Evolutionary conservation across 2,113 vertebrate species (phyloP).

Genomic region (Regulus satrapa): DNA sequence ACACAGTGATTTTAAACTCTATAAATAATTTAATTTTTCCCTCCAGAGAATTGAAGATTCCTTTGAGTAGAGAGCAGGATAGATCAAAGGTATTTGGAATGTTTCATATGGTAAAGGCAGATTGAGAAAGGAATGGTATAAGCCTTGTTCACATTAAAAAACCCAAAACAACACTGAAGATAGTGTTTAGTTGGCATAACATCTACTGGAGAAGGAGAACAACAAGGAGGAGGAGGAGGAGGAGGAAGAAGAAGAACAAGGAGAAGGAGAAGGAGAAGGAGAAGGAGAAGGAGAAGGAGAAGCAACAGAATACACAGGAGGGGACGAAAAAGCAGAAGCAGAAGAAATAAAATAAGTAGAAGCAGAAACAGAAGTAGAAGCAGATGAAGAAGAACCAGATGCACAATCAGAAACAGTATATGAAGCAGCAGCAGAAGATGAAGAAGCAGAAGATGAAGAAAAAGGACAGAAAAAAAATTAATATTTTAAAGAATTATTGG

Average conservation of each 20-base stretch:
- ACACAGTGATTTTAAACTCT: background rate
- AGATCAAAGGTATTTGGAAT: background rate
- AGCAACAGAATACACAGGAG: background rate
- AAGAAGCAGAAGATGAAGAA: background rate
- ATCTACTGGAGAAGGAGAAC: background rate
- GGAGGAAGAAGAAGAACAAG: rapidly evolving
- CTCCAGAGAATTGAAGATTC: background rate
- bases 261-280: rapidly evolving
- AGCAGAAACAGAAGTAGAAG: background rate
- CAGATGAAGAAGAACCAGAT: background rate
- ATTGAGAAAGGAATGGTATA: background rate
- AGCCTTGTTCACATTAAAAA: background rate
- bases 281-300: background rate
- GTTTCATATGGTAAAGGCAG: background rate
- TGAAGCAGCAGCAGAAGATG: background rate
- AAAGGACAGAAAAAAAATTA: background rate
- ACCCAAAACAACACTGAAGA: background rate
- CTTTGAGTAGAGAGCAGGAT: background rate
- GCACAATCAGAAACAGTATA: background rate
- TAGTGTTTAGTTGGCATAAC: background rate
- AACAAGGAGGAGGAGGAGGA: rapidly evolving
- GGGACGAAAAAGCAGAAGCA: background rate
- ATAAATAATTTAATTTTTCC: background rate
- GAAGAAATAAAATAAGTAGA: background rate
- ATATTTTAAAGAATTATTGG: background rate